phyloP scores from a whole-genome alignment of 2,888 invertebrate genomes.

The Drosophila helvetica region DNA sequence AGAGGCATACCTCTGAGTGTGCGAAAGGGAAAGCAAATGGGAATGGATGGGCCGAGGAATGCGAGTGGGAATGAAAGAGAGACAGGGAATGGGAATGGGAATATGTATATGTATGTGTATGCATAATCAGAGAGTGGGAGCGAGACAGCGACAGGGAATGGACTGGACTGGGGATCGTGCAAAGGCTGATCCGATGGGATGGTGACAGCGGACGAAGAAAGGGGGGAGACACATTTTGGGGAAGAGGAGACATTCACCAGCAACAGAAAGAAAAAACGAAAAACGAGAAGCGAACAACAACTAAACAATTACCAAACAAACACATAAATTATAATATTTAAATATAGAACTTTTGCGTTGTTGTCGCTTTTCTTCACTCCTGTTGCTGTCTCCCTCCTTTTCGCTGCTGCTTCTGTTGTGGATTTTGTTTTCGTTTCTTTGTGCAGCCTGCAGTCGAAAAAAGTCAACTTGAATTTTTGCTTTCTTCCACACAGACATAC shows the following conservation, averaged over 20 bases:
- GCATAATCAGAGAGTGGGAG: slow-evolving; percentile 5
- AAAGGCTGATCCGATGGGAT: not conserved
- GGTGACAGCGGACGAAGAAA: slow-evolving; percentile 58
- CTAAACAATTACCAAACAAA: slow-evolving; percentile 72
- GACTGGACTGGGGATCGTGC: slow-evolving; percentile 57
- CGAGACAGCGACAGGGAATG: slow-evolving; percentile 44
- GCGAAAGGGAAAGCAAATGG: not conserved
- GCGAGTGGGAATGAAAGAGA: slow-evolving; percentile 21
- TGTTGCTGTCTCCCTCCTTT: slow-evolving; percentile 40
- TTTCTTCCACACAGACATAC: slow-evolving; percentile 10
- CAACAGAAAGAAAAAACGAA: slow-evolving; percentile 34
- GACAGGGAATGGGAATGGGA: not conserved
- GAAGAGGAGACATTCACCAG: not conserved
- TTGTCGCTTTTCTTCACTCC: slow-evolving; percentile 51
- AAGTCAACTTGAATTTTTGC: slow-evolving; percentile 22
- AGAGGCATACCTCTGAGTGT: not conserved
- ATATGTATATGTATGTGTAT: not conserved
- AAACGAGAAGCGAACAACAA: slow-evolving; percentile 36
- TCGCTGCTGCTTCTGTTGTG: slow-evolving; percentile 36
- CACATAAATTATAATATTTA: slow-evolving; percentile 80
- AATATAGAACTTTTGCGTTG: slow-evolving; percentile 79
- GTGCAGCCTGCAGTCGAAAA: slow-evolving; percentile 9
- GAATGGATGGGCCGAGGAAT: slow-evolving; percentile 15
- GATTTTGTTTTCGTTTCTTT: slow-evolving; percentile 31
- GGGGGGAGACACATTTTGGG: slow-evolving; percentile 34